Conservation (phyloP, 2,888 invertebrate species). For the Campoletis raptor region DNA sequence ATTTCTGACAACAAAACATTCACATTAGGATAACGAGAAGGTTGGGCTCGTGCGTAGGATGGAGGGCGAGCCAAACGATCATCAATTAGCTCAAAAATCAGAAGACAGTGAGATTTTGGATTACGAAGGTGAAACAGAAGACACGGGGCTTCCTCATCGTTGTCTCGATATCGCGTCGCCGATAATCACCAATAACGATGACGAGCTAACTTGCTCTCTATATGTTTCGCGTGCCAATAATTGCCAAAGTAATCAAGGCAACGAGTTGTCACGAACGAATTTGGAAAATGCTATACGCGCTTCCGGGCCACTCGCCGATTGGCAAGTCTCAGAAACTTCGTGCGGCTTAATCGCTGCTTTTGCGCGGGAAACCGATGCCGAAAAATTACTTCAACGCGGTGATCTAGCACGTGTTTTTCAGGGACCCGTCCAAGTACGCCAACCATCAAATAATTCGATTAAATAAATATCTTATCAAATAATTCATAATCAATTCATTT, state of each 20-base stretch:
- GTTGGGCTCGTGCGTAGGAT: conserved; percentile 69
- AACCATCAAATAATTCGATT: background rate
- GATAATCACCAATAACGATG: conserved; percentile 42
- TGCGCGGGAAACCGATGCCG: conserved; percentile 83
- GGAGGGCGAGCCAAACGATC: conserved; percentile 70
- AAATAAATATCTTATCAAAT: background rate
- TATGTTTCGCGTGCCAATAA: conserved; percentile 79
- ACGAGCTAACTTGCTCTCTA: conserved; percentile 77
- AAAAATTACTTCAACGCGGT: conserved; percentile 82
- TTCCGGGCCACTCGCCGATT: conserved; percentile 75
- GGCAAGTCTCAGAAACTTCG: conserved; percentile 82
- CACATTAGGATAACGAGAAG: conserved; percentile 43
- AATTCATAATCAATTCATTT: background rate
- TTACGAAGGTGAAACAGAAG: conserved; percentile 10
- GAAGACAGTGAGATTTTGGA: conserved; percentile 21
- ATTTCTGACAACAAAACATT: background rate
- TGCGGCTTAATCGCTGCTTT: conserved; percentile 85
- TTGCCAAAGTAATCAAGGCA: conserved; percentile 71
- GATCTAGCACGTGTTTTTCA: conserved; percentile 84
- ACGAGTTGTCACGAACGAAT: conserved; percentile 72
- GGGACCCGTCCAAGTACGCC: conserved; percentile 83
- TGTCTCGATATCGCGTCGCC: conserved; percentile 5
- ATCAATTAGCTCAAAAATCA: conserved; percentile 22
- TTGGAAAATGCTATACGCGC: conserved; percentile 80
- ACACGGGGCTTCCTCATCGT: conserved; percentile 13